Evolutionary conservation across 2,113 vertebrate species (phyloP).

Genomic region (Eonycteris spelaea): DNA sequence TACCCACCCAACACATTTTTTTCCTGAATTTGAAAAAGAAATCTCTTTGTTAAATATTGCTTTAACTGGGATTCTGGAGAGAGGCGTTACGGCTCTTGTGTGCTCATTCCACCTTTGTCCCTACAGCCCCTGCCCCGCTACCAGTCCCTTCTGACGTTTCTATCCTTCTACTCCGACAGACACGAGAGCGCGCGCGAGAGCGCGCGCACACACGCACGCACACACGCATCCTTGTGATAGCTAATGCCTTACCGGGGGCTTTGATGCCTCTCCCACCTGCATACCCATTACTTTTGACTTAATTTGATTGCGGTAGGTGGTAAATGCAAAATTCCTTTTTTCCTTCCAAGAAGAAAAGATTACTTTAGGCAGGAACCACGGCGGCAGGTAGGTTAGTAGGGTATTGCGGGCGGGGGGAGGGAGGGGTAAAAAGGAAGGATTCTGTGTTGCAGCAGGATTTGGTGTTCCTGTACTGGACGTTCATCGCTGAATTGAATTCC

Average conservation of each 20-base stretch:
- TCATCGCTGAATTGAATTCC: not conserved
- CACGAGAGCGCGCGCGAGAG: too few relatives aligned
- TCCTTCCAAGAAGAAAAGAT: not conserved
- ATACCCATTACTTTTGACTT: not conserved
- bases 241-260: not conserved
- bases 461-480: not conserved
- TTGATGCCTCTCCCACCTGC: not conserved
- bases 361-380: not conserved
- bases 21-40: conserved; percentile 13
- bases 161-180: not conserved
- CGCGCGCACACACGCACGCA: not conserved
- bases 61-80: conserved; percentile 27
- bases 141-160: not conserved
- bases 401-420: rapidly evolving
- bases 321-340: conserved; percentile 12
- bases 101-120: conserved; percentile 36
- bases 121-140: not conserved
- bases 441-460: not conserved
- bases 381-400: not conserved
- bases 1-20: not conserved
- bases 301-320: not conserved
- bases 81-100: not conserved
- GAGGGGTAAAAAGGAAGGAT: not conserved
- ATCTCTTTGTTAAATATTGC: conserved; percentile 25
- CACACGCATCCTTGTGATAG: not conserved